Evolutionary conservation across 1,140 invertebrate genomes (phyloP).

Genomic region (Teleopsis dalmanni): DNA sequence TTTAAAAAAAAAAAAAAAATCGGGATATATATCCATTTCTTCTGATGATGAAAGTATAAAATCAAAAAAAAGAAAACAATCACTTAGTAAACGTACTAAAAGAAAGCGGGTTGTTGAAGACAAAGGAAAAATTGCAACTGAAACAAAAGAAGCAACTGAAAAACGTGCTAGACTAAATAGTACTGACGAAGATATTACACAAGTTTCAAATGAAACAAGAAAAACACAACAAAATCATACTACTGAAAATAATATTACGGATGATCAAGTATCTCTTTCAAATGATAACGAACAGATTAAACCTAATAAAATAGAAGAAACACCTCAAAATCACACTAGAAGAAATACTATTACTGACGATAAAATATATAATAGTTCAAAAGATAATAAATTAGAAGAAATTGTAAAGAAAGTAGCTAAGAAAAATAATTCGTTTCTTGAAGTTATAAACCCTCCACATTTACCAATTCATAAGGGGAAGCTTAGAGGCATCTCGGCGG

Average conservation of each 20-base stretch:
- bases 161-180: no score
- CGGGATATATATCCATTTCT: no score
- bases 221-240: background rate
- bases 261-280: background rate
- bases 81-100: no score
- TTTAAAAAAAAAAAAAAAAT: no score
- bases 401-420: background rate
- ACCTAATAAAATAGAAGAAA: background rate
- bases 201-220: no score
- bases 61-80: no score
- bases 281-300: background rate
- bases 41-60: no score
- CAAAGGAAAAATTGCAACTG: no score
- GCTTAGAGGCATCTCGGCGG: conserved; percentile 21
- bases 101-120: no score
- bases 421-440: background rate
- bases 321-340: background rate
- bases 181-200: no score
- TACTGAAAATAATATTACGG: background rate
- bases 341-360: background rate
- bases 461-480: conserved; percentile 24
- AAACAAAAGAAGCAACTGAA: no score
- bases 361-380: background rate
- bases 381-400: background rate
- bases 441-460: conserved; percentile 22